Percentiles rank a stretch among this genome's conserved stretches.
These are phyloP conservation scores for Arenaria interpres DNA, from an alignment of 2,113 vertebrate species.

Conservation along the genomic window DNA sequence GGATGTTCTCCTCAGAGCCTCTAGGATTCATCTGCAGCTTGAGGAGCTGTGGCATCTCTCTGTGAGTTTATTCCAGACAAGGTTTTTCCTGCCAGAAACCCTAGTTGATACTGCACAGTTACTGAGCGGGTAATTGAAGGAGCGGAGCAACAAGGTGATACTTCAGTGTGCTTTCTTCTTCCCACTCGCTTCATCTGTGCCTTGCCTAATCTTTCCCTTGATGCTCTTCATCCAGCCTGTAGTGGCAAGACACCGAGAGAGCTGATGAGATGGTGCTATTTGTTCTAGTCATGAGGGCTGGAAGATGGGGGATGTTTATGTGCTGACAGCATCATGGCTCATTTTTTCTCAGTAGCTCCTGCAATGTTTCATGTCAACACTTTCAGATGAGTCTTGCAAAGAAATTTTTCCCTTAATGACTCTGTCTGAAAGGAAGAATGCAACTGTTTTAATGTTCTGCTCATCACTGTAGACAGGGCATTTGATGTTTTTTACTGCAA, in stretches of 20 bases:
- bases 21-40: background rate
- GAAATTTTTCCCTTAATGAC: constrained; percentile 3
- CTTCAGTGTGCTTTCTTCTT: constrained; percentile 35
- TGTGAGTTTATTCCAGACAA: background rate
- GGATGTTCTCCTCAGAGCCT: background rate
- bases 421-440: background rate
- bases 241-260: background rate
- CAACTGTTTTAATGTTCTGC: background rate
- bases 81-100: background rate
- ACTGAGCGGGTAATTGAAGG: constrained; percentile 12
- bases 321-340: background rate
- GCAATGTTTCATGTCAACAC: background rate
- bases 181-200: constrained; percentile 42
- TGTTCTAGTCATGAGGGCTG: constrained; percentile 21
- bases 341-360: constrained; percentile 14
- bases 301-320: constrained; percentile 8
- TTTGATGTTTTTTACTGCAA: background rate
- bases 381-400: constrained; percentile 21
- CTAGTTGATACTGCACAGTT: background rate
- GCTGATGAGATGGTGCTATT: constrained; percentile 25
- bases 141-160: constrained; percentile 40
- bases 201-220: constrained; percentile 49
- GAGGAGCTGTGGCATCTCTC: background rate
- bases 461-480: background rate
- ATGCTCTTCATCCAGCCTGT: constrained; percentile 37